Percentiles rank a stretch among this genome's conserved stretches.
phyloP scores from a whole-genome alignment of 2,888 invertebrate genomes.

The Zygothrica quintamaculata region DNA sequence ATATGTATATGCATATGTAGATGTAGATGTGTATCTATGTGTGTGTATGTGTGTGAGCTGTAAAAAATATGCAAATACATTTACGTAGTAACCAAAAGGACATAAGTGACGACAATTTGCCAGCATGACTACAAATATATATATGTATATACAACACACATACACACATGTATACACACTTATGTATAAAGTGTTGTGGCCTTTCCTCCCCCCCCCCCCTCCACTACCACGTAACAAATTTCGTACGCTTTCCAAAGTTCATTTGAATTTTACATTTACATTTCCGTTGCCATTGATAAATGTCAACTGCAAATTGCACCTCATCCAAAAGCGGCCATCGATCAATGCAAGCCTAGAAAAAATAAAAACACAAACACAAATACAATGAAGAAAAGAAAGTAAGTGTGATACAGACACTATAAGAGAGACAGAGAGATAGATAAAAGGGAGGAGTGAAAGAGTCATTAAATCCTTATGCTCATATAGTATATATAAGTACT shows the following conservation, averaged over 20 bases:
- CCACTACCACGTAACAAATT: not conserved
- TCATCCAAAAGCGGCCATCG: slow-evolving; percentile 38
- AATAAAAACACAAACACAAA: not conserved
- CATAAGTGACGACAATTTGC: slow-evolving; percentile 79
- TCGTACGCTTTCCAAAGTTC: slow-evolving; percentile 13
- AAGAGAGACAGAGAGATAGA: not conserved
- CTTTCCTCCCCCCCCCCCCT: not conserved
- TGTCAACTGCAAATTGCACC: slow-evolving; percentile 46
- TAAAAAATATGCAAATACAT: slow-evolving; percentile 74
- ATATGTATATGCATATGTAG: slow-evolving; percentile 13
- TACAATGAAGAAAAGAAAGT: not conserved
- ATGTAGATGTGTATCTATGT: slow-evolving; percentile 23
- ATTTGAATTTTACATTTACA: slow-evolving; percentile 59
- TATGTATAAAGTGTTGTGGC: not conserved
- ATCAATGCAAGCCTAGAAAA: slow-evolving; percentile 39
- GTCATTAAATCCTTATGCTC: not conserved
- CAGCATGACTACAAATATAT: slow-evolving; percentile 46
- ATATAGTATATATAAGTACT: slow-evolving; percentile 1
- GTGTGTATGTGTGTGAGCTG: slow-evolving; percentile 18
- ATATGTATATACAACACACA: slow-evolving; percentile 29
- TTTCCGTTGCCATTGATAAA: slow-evolving; percentile 29
- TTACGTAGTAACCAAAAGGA: slow-evolving; percentile 56
- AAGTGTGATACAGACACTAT: not conserved
- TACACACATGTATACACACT: not conserved
- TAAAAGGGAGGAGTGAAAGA: not conserved